phyloP scores from a whole-genome alignment of 1,140 invertebrate species.

The Hylyphantes graminicola region DNA sequence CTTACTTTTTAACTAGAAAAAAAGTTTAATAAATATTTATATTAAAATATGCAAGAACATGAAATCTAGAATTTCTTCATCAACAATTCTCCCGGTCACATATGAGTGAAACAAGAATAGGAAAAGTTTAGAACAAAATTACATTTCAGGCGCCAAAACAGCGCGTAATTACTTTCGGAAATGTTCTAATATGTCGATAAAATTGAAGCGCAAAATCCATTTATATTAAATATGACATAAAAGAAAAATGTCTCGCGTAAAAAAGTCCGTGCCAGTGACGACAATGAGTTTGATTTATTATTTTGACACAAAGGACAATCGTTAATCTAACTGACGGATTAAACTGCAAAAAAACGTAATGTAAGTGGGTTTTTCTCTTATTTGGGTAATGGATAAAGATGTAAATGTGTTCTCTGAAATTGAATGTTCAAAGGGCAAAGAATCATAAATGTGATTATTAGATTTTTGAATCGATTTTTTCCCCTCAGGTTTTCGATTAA shows the following conservation, averaged over 20 bases:
- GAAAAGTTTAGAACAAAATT: too few species aligned
- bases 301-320: background rate
- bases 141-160: too few species aligned
- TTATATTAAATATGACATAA: conserved; percentile 5
- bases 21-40: too few species aligned
- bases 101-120: too few species aligned
- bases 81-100: too few species aligned
- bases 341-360: background rate
- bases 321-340: conserved; percentile 35
- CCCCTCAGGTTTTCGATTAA: too few species aligned
- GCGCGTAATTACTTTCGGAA: background rate
- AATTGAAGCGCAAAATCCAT: background rate
- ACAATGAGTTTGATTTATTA: conserved; percentile 32
- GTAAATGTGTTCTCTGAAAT: background rate
- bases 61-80: too few species aligned
- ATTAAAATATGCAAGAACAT: too few species aligned
- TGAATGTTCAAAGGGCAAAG: too few species aligned
- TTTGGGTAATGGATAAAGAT: background rate
- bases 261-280: conserved; percentile 1
- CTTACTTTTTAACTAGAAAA: too few species aligned
- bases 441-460: too few species aligned
- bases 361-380: background rate
- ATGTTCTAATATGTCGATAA: conserved; percentile 14
- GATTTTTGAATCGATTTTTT: too few species aligned
- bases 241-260: background rate